phyloP scores from a whole-genome alignment of 2,797 vertebrate genomes.

The Gallirallus australis region DNA sequence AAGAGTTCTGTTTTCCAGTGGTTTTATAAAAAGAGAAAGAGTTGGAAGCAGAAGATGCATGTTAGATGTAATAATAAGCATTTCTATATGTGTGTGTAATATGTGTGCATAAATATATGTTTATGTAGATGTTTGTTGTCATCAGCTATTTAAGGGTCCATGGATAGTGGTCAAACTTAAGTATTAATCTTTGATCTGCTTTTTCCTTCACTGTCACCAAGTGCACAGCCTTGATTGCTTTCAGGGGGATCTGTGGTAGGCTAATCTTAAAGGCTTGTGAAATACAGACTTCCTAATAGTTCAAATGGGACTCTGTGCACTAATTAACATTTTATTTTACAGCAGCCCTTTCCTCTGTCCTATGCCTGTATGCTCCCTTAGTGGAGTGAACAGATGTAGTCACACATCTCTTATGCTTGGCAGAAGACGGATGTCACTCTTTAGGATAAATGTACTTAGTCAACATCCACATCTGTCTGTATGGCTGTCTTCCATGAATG shows the following conservation, averaged over 20 bases:
- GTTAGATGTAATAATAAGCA: neutral
- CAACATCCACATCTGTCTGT: slow-evolving; percentile 80
- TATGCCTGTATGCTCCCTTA: slow-evolving; percentile 55
- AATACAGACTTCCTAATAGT: slow-evolving; percentile 6
- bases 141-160: neutral
- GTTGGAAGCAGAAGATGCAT: neutral
- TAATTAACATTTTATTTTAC: slow-evolving; percentile 77
- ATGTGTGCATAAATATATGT: neutral
- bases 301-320: slow-evolving; percentile 14
- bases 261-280: neutral
- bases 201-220: neutral
- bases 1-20: neutral
- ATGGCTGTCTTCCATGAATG: slow-evolving; percentile 57
- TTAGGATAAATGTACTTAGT: slow-evolving; percentile 61
- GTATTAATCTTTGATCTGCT: neutral
- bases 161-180: neutral
- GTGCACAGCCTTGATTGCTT: neutral
- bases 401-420: slow-evolving; percentile 68
- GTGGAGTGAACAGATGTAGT: slow-evolving; percentile 77
- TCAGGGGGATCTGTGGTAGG: neutral
- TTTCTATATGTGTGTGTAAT: neutral
- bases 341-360: slow-evolving; percentile 72
- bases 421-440: slow-evolving; percentile 77
- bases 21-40: neutral
- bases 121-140: neutral